Evolutionary conservation across 2,797 vertebrate species (phyloP).

Genomic region (Gadopsis marmoratus): DNA sequence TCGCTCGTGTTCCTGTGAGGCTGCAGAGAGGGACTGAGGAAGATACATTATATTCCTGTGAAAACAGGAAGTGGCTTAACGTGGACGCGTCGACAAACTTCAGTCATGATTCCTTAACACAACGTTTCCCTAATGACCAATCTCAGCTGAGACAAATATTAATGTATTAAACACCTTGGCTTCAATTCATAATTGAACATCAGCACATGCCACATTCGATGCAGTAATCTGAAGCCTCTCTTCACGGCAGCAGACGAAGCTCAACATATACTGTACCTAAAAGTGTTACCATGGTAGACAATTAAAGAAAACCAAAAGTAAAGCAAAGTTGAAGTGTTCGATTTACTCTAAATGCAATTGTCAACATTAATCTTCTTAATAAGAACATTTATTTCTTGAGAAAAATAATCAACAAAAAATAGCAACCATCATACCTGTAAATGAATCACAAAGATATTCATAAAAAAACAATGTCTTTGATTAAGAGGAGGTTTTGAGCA

Average conservation of each 20-base stretch:
- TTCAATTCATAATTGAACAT: conserved; percentile 12
- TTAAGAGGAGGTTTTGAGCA: not conserved
- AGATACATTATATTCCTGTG: conserved; percentile 6
- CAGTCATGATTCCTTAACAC: not conserved
- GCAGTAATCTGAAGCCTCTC: not conserved
- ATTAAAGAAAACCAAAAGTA: no score
- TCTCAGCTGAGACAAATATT: not conserved
- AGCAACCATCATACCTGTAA: not conserved
- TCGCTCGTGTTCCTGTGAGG: conserved; percentile 37
- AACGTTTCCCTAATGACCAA: not conserved
- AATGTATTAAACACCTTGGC: conserved; percentile 4
- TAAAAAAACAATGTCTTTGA: conserved; percentile 1
- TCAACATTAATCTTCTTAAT: not conserved
- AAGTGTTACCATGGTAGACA: not conserved
- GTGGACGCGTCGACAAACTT: not conserved
- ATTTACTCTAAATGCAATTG: not conserved
- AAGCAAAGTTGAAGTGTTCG: not conserved
- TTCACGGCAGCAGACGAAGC: not conserved
- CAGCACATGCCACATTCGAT: not conserved
- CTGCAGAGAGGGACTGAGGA: conserved; percentile 6
- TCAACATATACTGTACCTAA: not conserved
- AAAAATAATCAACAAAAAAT: not conserved
- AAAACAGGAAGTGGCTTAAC: conserved; percentile 16
- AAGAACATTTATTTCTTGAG: not conserved
- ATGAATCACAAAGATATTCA: not conserved